These are phyloP conservation scores for Aradophagus sp. DNA, from an alignment of 1,140 invertebrate genomes.

Conservation along the genomic window DNA sequence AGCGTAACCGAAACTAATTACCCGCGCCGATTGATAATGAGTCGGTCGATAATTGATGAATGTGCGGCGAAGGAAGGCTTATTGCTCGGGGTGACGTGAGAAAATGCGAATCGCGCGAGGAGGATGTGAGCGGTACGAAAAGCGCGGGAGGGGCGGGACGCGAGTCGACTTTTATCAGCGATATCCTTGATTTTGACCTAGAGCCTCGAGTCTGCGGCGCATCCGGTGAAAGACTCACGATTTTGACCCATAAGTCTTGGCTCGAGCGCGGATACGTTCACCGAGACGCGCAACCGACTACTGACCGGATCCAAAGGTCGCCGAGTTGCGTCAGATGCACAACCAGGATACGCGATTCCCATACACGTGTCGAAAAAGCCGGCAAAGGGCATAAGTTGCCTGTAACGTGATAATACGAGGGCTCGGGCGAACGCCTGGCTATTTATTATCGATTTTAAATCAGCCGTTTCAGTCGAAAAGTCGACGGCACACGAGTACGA, in stretches of 20 bases:
- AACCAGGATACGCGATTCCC: conserved; percentile 7
- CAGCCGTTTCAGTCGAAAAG: too few relatives aligned
- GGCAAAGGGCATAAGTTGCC: too few relatives aligned
- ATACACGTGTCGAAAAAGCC: too few relatives aligned
- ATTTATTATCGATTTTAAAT: too few relatives aligned
- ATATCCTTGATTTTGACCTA: conserved; percentile 61
- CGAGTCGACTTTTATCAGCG: conserved; percentile 30
- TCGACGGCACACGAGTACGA: too few relatives aligned
- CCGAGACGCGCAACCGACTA: conserved; percentile 19
- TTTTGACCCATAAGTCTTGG: conserved; percentile 50
- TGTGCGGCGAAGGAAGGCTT: too few relatives aligned
- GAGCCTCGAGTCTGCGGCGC: conserved; percentile 49
- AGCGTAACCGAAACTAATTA: conserved; percentile 17
- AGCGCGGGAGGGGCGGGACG: not conserved
- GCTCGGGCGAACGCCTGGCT: too few relatives aligned
- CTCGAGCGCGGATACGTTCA: conserved; percentile 8
- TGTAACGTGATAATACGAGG: too few relatives aligned
- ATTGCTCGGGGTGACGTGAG: conserved; percentile 17
- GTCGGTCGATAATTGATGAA: too few relatives aligned
- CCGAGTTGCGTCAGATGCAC: conserved; percentile 14
- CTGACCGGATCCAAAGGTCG: conserved; percentile 44
- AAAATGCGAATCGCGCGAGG: conserved; percentile 12
- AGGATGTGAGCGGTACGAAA: conserved; percentile 30
- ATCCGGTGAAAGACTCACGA: conserved; percentile 60
- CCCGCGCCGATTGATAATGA: not conserved